phyloP scores from a whole-genome alignment of 2,888 invertebrate species.

The Allophyes oxyacanthae region DNA sequence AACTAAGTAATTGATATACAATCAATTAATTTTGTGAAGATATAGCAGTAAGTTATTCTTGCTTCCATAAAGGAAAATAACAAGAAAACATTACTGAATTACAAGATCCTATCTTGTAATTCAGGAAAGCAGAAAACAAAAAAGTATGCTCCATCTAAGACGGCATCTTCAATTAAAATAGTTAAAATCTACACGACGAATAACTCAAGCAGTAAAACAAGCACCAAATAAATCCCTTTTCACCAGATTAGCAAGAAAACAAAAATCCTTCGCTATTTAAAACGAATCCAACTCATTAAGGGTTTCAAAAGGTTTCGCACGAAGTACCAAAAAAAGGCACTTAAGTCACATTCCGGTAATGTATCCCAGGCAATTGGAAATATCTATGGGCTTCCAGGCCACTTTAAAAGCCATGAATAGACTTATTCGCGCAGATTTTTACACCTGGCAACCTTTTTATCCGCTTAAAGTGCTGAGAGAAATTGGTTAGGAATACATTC shows the following conservation, averaged over 20 bases:
- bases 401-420: conserved; percentile 35
- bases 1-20: too few species aligned
- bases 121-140: too few species aligned
- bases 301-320: conserved; percentile 30
- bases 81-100: too few species aligned
- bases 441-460: conserved; percentile 44
- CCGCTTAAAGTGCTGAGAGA: conserved; percentile 25
- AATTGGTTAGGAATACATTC: conserved; percentile 17
- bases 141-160: too few species aligned
- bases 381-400: conserved; percentile 32
- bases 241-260: conserved; percentile 14
- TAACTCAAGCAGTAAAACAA: not conserved
- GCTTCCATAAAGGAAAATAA: too few species aligned
- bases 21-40: too few species aligned
- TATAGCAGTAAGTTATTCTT: too few species aligned
- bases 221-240: not conserved
- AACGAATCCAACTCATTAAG: conserved; percentile 43
- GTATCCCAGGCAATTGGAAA: conserved; percentile 44
- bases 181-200: too few species aligned
- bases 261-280: conserved; percentile 38
- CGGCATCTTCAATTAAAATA: too few species aligned
- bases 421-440: conserved; percentile 31
- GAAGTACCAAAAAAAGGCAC: conserved; percentile 34
- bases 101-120: too few species aligned
- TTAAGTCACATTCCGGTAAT: conserved; percentile 46